These are phyloP conservation scores for Bothrops jararaca DNA, from an alignment of 2,113 vertebrate genomes.

Conservation along the genomic window DNA sequence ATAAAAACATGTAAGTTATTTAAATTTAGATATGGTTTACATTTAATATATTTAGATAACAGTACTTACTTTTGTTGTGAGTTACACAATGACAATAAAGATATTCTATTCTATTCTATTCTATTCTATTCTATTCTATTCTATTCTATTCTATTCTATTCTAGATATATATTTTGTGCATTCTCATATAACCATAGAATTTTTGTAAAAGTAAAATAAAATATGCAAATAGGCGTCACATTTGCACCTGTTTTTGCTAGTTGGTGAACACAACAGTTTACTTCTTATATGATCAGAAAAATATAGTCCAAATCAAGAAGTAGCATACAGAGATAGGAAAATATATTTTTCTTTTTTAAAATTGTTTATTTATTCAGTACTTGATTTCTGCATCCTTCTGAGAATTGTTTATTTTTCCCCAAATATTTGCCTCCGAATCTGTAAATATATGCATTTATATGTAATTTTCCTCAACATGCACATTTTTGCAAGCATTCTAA, in stretches of 20 bases:
- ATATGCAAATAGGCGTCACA: not conserved
- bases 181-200: not conserved
- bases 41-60: not conserved
- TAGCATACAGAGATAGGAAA: not conserved
- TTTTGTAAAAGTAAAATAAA: not conserved
- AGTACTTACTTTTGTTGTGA: no score
- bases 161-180: not conserved
- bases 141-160: no score
- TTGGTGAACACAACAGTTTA: not conserved
- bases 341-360: not conserved
- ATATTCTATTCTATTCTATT: no score
- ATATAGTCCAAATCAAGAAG: not conserved
- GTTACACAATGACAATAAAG: no score
- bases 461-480: not conserved
- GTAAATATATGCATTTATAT: not conserved
- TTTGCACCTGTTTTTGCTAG: not conserved
- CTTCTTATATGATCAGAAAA: not conserved
- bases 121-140: no score
- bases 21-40: not conserved
- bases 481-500: not conserved
- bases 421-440: not conserved
- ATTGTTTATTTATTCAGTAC: not conserved
- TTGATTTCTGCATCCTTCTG: not conserved
- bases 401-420: not conserved
- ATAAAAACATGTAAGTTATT: constrained; percentile 80